Base-by-base conservation (phyloP, 2,888 invertebrate genomes). In the Agonopterix arenella region DNA sequence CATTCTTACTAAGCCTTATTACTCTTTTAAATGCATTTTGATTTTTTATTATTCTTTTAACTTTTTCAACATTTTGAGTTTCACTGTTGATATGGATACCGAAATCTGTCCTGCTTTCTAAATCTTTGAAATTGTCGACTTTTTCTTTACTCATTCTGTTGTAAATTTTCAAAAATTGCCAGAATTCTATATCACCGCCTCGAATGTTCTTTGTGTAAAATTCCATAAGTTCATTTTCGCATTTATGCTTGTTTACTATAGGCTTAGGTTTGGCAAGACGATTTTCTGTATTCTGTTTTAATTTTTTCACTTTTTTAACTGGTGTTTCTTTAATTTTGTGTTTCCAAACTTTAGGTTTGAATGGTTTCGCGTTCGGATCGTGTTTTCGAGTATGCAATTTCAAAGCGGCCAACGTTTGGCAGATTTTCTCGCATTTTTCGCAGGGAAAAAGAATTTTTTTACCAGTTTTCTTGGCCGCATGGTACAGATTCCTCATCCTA, bases 111-210 rank as follows among this genome's bases (percentile, higher is more conserved):
- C 70, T 66, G 0, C 58, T 58, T 18, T 77, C 70, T 37, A 83
- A 61, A 62, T 84, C 83, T 3, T 70, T 51, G 36, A 84, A 82
- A 60, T 80, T 76, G 0, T 72, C 71, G 0, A 84, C 58, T 16
- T 81, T 76, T 2, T 85, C 84, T 1, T 70, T 54, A 0, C 70
- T 61, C 73, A 88, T 80, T 57, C 73, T 79, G 52, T 86, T 86
- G 47, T 70, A 86, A 1, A 85, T 84, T 49, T 85, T 85, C 10
- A 85, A 47, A 54, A 88, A 88, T 36, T 88, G 85, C 80, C 84
- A 83, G 44, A 88, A 88, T 16, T 84, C 84, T 1, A 86, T 70
- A 45, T 85, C 80, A 0, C 73, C 72, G 0, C 86, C 86, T 55
- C 76, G 73, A 0, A 86, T 74, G 11, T 85, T 80, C 0, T 67